Base-by-base conservation (phyloP, 1,140 invertebrate species). In the Listronotus oregonensis region DNA sequence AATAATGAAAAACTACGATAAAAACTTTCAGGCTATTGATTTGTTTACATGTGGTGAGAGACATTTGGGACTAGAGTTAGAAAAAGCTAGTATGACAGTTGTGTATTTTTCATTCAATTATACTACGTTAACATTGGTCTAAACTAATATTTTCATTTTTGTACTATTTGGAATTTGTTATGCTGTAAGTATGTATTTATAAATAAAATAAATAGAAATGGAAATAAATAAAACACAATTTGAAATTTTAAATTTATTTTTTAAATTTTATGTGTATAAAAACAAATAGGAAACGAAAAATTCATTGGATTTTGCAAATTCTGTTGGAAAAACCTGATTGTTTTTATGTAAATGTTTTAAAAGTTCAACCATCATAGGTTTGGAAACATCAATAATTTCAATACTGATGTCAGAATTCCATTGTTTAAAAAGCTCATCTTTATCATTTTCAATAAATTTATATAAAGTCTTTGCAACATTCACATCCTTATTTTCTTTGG, bases 251-350 rank as follows among this genome's bases (percentile, higher is more conserved):
- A 6, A 21, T 21, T 49, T 49, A 21, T 49, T 21, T 15, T n/a
- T 17, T 15, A 56, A 56, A 46, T 27, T 46, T 64, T 55, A 64
- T 60, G 60, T 59, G 27, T 70, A 73, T 56, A 77, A 43, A 21
- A 70, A 82, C 52, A 84, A 77, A 78, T 83, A 85, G 66, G 82
- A 84, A 69, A 85, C 76, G 75, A 75, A 80, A 73, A 81, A 84
- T 62, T 79, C 82, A 69, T 84, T 84, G 9, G 80, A 78, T 52
- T 77, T 79, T 9, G 81, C 76, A 71, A 82, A 85, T 32, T 78
- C 73, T 61, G 79, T 76, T 32, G 83, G 83, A 62, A 85, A 80
- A 64, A 82, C 79, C 64, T 79, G 62, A n/a, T 83, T 82, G 77
- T 82, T 82, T n/a, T 80, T 75, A 60, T 82, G 72, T 54, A 85